Base-by-base conservation (phyloP, 2,113 vertebrate genomes). In the Melospiza melodia region DNA sequence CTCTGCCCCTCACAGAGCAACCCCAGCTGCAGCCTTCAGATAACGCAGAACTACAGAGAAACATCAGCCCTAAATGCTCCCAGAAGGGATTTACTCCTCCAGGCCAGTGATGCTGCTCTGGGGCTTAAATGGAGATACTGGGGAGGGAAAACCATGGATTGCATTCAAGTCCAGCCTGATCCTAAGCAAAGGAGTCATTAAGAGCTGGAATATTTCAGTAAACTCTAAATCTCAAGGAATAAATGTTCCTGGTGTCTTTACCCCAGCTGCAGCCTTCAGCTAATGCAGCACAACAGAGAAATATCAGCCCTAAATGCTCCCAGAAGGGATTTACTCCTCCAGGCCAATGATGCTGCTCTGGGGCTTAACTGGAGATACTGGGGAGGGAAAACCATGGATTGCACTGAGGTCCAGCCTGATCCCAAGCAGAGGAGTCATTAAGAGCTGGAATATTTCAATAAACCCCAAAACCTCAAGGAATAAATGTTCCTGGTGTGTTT, bases 391-490 rank as follows among this genome's bases (percentile, higher is more conserved):
- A n/a, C n/a, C n/a, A 23, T 9, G 30, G n/a, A 30, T 0, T 66
- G n/a, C 62, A 30, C 5, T 12, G 58, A 44, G 33, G 68, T 65
- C 65, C 82, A 87, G 39, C 31, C 55, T 37, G 49, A 41, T 43
- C 46, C 57, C 66, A 27, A n/a, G 12, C 69, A 69, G 43, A 87
- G 59, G 58, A 90, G 55, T 66, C 73, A 22, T 65, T 76, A 90
- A 73, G 69, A 80, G 5, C 71, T 73, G 65, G 83, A 89, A 94
- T 69, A 67, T 46, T 86, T 87, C 51, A 51, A 1, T 39, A 89
- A 86, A 51, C 49, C 79, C 72, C 71, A 54, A 91, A 94, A 83
- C 74, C 44, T 89, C 79, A 88, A 95, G 94, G 85, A 95, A 82
- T 75, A 93, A 77, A 58, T 18, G 81, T 88, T 93, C 79, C 21